Percentiles rank a stretch among this genome's conserved stretches.
These are phyloP conservation scores for Serrognathus titanus DNA, from an alignment of 2,888 invertebrate species.

Conservation along the genomic window DNA sequence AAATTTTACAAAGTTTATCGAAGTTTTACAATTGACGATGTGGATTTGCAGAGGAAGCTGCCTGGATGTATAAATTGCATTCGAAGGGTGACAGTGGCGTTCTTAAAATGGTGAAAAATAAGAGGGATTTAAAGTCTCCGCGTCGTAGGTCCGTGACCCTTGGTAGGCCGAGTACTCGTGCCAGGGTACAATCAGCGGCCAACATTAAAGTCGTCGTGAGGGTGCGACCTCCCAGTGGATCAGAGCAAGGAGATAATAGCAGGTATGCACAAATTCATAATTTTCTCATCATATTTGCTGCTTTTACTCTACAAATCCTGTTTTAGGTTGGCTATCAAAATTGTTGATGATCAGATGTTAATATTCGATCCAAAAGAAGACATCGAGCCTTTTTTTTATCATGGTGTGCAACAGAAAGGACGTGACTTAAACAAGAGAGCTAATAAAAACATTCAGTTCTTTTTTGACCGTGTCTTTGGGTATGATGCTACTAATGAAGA, in stretches of 20 bases:
- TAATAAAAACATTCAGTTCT: constrained; percentile 81
- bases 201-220: constrained; percentile 81
- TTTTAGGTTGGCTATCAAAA: constrained; percentile 66
- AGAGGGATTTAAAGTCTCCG: constrained; percentile 32
- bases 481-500: constrained; percentile 65
- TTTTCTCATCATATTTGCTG: too few species aligned
- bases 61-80: constrained; percentile 20
- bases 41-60: neutral
- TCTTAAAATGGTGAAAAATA: constrained; percentile 34
- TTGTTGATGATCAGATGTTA: constrained; percentile 72
- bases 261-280: constrained; percentile 27
- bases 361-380: constrained; percentile 88
- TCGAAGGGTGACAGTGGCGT: constrained; percentile 11
- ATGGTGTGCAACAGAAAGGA: constrained; percentile 72
- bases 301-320: constrained; percentile 8
- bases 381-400: constrained; percentile 75
- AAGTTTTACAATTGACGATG: constrained; percentile 11
- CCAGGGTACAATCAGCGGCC: constrained; percentile 31
- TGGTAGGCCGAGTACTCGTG: constrained; percentile 15
- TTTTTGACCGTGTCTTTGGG: constrained; percentile 81
- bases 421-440: constrained; percentile 73
- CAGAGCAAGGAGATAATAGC: constrained; percentile 54
- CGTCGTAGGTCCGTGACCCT: constrained; percentile 21
- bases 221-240: constrained; percentile 74
- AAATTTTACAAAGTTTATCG: constrained; percentile 10